These are phyloP conservation scores for Pandion haliaetus DNA, from an alignment of 2,113 vertebrate genomes.

Conservation along the genomic window DNA sequence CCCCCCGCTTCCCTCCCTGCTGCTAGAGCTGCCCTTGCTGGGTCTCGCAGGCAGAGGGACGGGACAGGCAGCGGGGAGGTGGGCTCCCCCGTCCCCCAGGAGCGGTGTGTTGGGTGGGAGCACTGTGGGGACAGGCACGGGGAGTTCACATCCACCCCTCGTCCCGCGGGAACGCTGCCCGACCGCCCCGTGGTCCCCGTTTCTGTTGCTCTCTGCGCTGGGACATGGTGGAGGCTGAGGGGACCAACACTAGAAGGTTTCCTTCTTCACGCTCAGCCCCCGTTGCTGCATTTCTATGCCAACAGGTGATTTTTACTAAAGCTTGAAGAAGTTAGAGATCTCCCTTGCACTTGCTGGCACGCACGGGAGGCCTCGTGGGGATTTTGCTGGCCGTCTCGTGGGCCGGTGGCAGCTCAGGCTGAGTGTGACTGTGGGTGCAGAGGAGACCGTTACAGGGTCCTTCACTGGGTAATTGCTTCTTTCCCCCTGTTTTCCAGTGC, in stretches of 20 bases:
- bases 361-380: not conserved
- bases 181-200: rapidly evolving
- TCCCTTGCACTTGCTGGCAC: not conserved
- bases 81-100: not conserved
- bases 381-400: not conserved
- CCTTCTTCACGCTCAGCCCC: not conserved
- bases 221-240: not conserved
- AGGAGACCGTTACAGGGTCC: not conserved
- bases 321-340: not conserved
- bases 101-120: not conserved
- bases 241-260: not conserved
- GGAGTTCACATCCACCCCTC: rapidly evolving
- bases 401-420: not conserved
- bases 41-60: not conserved
- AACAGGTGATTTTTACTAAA: not conserved
- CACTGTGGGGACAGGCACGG: not conserved
- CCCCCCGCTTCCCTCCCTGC: not conserved
- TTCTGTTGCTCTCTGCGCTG: rapidly evolving
- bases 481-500: not conserved
- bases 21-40: not conserved
- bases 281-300: rapidly evolving
- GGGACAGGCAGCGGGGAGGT: not conserved
- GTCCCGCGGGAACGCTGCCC: rapidly evolving
- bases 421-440: not conserved
- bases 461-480: rapidly evolving